These are phyloP conservation scores for Caranx melampygus DNA, from an alignment of 2,113 vertebrate species.

Conservation along the genomic window DNA sequence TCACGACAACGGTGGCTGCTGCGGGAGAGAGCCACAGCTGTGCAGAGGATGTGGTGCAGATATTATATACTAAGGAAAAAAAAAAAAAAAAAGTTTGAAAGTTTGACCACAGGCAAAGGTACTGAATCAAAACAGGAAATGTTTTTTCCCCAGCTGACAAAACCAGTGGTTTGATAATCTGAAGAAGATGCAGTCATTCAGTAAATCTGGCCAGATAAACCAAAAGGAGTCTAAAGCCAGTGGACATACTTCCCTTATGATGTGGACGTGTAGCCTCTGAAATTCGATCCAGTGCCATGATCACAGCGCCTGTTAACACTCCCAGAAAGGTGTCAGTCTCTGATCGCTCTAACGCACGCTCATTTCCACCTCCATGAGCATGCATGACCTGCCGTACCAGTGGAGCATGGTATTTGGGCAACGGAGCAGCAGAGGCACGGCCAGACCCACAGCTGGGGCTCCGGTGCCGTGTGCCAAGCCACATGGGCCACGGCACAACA, in stretches of 20 bases:
- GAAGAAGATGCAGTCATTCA: not conserved
- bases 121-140: not conserved
- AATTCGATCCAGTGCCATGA: slow-evolving; percentile 47
- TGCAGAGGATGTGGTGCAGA: not conserved
- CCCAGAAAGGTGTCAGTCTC: slow-evolving; percentile 36
- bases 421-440: slow-evolving; percentile 50
- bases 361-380: slow-evolving; percentile 42
- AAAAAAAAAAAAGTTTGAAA: not conserved
- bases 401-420: slow-evolving; percentile 63
- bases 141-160: not conserved
- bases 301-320: slow-evolving; percentile 41
- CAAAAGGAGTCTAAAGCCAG: not conserved
- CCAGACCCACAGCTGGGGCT: slow-evolving; percentile 67
- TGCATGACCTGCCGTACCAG: slow-evolving; percentile 63
- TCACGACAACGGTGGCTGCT: not conserved
- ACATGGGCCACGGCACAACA: slow-evolving; percentile 22
- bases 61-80: not conserved
- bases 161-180: not conserved
- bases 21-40: not conserved
- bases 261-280: slow-evolving; percentile 18
- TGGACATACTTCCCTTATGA: not conserved
- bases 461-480: slow-evolving; percentile 26
- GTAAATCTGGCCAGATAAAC: not conserved
- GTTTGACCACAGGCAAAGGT: not conserved
- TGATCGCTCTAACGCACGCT: slow-evolving; percentile 35